Evolutionary conservation across 2,888 invertebrate species (phyloP), one percentile per base, ranked within the genome.

Genomic region (Arctia plantaginis): DNA sequence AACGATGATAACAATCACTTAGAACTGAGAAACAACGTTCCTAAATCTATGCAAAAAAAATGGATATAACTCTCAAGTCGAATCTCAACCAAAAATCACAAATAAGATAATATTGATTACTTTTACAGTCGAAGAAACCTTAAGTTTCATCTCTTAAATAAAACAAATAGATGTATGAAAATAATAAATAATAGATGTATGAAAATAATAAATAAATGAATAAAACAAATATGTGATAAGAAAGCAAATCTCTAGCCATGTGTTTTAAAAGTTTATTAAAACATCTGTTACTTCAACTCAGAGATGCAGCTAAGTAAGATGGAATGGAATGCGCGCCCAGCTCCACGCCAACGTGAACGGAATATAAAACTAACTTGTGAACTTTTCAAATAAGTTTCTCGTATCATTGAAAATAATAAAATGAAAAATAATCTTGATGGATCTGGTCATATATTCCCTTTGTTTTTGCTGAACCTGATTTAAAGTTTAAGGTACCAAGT

Each of bases 391-490:
- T 59, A 59, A 59, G 55, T 66, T 72, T 35, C 12, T 30, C 20
- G 59, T 59, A 47, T 12, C 35, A 62, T 35, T 44, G 51, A 20
- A 71, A 66, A 35, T 13, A 47, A 3, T 51, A 33, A 66, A 72
- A 72, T 41, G 35, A 39, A 44, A 71, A 51, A 23, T 59, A 66
- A 41, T 41, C 55, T n/a, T 72, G 59, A 72, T 72, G 30, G 27
- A 67, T 67, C 39, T n/a, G 39, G 30, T 66, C 59, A 12, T 59
- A 41, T 23, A 66, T 62, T 18, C 1, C 44, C n/a, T 55, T 27
- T 13, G 13, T 10, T 30, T 30, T 65, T 0, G 10, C 15, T 44
- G 3, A 2, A n/a, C 10, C n/a, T 47, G 44, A 30, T 41, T 1
- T 47, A 67, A 67, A 33, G 47, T 35, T 51, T 41, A 18, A 41